Evolutionary conservation across 1,140 invertebrate species (phyloP), one percentile per base, ranked within the genome.

Genomic region (Brachionus plicatilis): DNA sequence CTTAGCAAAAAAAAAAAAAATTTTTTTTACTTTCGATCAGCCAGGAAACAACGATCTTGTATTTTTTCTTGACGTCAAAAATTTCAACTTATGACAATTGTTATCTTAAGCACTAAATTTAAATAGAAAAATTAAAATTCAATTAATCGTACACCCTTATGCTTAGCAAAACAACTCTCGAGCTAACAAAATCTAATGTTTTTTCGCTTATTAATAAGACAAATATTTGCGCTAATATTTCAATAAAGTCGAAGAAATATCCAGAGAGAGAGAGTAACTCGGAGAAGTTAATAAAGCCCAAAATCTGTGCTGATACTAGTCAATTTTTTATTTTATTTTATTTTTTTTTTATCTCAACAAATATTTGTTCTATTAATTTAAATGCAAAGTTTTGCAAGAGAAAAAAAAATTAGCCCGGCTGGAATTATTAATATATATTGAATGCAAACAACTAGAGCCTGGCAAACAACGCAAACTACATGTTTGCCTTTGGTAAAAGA

Each of bases 361-460:
- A 72, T 72, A 72, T 72, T 72, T 72, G 41, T 47, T 72, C 37
- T 72, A 72, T 72, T 47, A 72, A 72, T 72, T 72, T 72, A 68
- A 68, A 60, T 60, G 53, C 53, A 60, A 60, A 60, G 53, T 60
- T 60, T 43, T 72, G 0, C 17, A 9, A 37, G 37, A 43, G 17
- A 37, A 72, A 72, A 72, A 72, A 72, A 72, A 72, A 41, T 72
- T 72, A 43, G 33, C 43, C 37, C 29, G 68, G 43, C 68, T 72
- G 29, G 68, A 72, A 72, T 41, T 72, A 72, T 72, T 72, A 72
- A 72, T 72, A 72, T 72, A 72, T 72, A 72, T 72, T 72, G 68
- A 72, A 72, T 43, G 68, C 37, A 72, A 72, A 72, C 37, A 72
- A 72, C 33, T 60, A 60, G 41, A 41, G 66, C 20, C 33, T 72